phyloP scores from a whole-genome alignment of 2,888 invertebrate genomes.

The Leptodirus hochenwartii region DNA sequence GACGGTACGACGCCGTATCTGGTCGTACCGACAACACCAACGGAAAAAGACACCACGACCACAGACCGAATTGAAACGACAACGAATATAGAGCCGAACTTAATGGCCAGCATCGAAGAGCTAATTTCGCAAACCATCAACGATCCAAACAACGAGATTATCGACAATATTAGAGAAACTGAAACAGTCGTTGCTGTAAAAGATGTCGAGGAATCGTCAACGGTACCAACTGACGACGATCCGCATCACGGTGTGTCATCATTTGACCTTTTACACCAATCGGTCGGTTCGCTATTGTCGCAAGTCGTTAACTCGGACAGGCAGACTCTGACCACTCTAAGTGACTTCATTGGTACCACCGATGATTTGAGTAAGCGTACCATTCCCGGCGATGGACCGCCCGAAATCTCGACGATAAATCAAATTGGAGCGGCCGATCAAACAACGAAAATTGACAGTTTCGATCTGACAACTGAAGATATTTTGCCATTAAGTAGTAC shows the following conservation, averaged over 20 bases:
- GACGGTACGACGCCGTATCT: conserved; percentile 4
- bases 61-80: conserved; percentile 10
- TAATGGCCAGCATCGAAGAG: conserved; percentile 22
- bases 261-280: conserved; percentile 14
- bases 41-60: conserved; percentile 7
- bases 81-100: conserved; percentile 16
- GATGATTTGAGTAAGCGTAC: conserved; percentile 1
- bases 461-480: too few species aligned
- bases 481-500: too few species aligned
- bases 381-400: not conserved
- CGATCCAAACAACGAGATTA: too few species aligned
- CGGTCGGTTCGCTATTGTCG: conserved; percentile 19
- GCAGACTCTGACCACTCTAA: conserved; percentile 13
- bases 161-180: too few species aligned
- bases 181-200: not conserved
- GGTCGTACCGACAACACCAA: not conserved
- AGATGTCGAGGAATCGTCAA: not conserved
- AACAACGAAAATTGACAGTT: too few species aligned
- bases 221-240: conserved; percentile 2
- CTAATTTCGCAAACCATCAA: conserved; percentile 12
- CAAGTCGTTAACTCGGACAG: conserved; percentile 16
- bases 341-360: conserved; percentile 12
- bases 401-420: conserved; percentile 1
- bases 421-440: not conserved
- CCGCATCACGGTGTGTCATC: not conserved